Percentiles rank a stretch among this genome's conserved stretches.
These are phyloP conservation scores for Menidia menidia DNA, from an alignment of 2,797 vertebrate species.

Conservation along the genomic window DNA sequence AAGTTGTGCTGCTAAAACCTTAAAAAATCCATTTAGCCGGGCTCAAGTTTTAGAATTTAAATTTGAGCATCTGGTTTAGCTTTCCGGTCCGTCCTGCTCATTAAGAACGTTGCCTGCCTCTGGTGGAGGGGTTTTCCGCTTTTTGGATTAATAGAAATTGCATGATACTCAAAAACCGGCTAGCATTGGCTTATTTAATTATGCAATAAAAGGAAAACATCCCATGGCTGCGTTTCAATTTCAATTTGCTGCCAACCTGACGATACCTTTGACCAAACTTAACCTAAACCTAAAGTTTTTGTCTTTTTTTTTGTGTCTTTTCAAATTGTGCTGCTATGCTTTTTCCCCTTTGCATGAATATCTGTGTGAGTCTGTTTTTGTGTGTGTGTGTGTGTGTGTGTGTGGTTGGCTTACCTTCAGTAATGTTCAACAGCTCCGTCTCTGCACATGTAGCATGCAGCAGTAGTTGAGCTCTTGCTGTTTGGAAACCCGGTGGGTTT, in stretches of 20 bases:
- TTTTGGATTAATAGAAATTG: constrained; percentile 26
- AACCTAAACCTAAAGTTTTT: constrained; percentile 11
- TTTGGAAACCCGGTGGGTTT: constrained; percentile 55
- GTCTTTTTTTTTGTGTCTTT: constrained; percentile 46
- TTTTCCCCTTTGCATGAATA: constrained; percentile 39
- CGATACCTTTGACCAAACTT: constrained; percentile 15
- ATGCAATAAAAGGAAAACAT: background rate
- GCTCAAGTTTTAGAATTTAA: constrained; percentile 27
- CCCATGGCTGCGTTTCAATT: background rate
- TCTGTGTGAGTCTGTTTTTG: background rate
- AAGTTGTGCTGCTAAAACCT: constrained; percentile 34
- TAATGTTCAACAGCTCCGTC: constrained; percentile 46
- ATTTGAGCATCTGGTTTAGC: constrained; percentile 50
- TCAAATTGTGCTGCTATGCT: constrained; percentile 21
- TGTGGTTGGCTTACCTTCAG: constrained; percentile 27
- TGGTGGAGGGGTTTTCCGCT: constrained; percentile 29
- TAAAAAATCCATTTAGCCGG: constrained; percentile 13
- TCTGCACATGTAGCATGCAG: constrained; percentile 56
- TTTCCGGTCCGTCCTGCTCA: constrained; percentile 32
- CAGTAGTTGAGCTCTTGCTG: constrained; percentile 44
- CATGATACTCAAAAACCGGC: background rate
- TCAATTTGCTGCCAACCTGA: background rate
- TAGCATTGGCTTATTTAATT: constrained; percentile 17
- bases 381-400: constrained; percentile 16
- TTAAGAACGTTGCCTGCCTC: constrained; percentile 28